phyloP scores from a whole-genome alignment of 2,797 vertebrate species.

The Gymnoscopelus braueri region DNA sequence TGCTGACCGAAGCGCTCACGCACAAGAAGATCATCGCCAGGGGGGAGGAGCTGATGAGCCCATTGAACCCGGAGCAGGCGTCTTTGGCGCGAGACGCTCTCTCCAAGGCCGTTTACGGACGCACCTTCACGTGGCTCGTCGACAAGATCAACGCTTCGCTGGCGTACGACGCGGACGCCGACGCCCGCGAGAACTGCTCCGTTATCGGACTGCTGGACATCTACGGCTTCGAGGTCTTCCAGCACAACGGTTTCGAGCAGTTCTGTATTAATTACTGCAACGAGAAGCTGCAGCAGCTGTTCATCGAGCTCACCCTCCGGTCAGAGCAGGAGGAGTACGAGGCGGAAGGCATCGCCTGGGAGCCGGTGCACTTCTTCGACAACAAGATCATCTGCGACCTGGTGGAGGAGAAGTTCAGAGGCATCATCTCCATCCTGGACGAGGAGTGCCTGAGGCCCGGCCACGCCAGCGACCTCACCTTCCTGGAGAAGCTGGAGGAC shows the following conservation, averaged over 20 bases:
- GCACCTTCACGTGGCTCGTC: slow-evolving; percentile 97
- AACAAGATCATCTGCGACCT: slow-evolving; percentile 99
- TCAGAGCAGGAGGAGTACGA: slow-evolving; percentile 98
- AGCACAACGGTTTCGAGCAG: slow-evolving; percentile 98
- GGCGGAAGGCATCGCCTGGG: slow-evolving; percentile 97
- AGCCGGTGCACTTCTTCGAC: slow-evolving; percentile 97
- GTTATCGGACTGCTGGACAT: slow-evolving; percentile 96
- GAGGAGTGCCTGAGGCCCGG: slow-evolving; percentile 97
- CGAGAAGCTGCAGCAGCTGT: slow-evolving; percentile 97
- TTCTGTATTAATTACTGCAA: slow-evolving; percentile 99
- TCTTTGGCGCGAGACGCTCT: slow-evolving; percentile 92
- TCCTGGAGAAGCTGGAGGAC: slow-evolving; percentile 95
- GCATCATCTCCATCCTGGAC: slow-evolving; percentile 97
- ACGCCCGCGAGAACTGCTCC: slow-evolving; percentile 76
- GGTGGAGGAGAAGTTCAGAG: slow-evolving; percentile 98
- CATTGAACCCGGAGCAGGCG: slow-evolving; percentile 95
- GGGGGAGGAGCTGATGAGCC: slow-evolving; percentile 96
- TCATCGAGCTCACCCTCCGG: slow-evolving; percentile 96
- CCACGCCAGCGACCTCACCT: slow-evolving; percentile 93
- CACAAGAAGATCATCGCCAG: slow-evolving; percentile 98
- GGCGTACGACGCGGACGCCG: slow-evolving; percentile 70
- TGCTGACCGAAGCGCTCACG: slow-evolving; percentile 91
- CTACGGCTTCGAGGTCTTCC: slow-evolving; percentile 98
- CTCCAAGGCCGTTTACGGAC: slow-evolving; percentile 94
- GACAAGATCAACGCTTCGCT: slow-evolving; percentile 95